Conservation (phyloP, 2,113 vertebrate species). For the Pogona vitticeps region DNA sequence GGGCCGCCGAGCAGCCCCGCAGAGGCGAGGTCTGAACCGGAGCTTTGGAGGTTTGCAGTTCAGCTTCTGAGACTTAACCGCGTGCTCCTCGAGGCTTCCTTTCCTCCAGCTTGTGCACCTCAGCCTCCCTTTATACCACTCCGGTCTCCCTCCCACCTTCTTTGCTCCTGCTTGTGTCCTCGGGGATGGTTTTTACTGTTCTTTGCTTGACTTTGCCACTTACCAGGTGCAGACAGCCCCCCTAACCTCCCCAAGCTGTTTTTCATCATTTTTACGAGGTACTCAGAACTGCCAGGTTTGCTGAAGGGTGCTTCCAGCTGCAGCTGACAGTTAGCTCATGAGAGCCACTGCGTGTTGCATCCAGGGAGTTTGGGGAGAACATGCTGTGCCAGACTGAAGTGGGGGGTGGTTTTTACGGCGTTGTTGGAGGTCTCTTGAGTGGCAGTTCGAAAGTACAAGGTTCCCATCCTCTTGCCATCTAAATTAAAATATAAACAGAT, state of each 20-base stretch:
- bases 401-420: not conserved
- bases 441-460: not conserved
- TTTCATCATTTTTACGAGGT: not conserved
- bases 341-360: fast-evolving
- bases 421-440: not conserved
- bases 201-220: not conserved
- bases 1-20: not conserved
- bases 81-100: not conserved
- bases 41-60: too few species aligned
- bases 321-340: not conserved
- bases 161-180: not conserved
- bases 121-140: not conserved
- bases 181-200: not conserved
- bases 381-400: not conserved
- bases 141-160: not conserved
- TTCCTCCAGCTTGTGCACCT: too few species aligned
- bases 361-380: not conserved
- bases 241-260: not conserved
- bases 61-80: not conserved
- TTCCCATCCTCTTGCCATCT: not conserved
- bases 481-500: not conserved
- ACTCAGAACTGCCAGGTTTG: not conserved
- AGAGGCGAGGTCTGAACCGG: too few species aligned
- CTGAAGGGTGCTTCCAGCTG: not conserved
- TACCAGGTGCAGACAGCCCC: not conserved